A percentile compares a stretch with the other conserved stretches of the same genome.
Conservation (phyloP, 2,113 vertebrate species). For the Entomyzon cyanotis region DNA sequence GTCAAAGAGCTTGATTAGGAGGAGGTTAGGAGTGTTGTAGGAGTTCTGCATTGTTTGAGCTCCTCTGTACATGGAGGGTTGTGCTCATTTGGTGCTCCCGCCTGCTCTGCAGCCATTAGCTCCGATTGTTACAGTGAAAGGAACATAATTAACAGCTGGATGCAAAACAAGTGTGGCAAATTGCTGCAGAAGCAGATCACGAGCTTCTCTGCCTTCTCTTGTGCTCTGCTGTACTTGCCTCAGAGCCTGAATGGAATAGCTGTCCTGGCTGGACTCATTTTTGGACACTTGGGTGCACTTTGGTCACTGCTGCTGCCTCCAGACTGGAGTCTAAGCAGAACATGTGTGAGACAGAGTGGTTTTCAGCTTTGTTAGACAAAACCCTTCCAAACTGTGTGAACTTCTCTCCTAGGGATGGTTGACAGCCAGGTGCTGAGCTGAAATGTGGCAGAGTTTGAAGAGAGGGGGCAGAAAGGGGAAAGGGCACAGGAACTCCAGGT, state of each 20-base stretch:
- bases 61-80: neutral
- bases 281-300: neutral
- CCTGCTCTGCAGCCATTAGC: slow-evolving; percentile 67
- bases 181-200: slow-evolving; percentile 63
- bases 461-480: neutral
- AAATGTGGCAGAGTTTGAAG: neutral
- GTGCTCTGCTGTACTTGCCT: neutral
- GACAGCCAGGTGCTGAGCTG: slow-evolving; percentile 52
- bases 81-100: slow-evolving; percentile 61
- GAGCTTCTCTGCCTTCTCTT: slow-evolving; percentile 38
- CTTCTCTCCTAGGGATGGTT: slow-evolving; percentile 18
- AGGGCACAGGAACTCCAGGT: neutral
- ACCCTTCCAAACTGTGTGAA: neutral
- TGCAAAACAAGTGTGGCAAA: slow-evolving; percentile 72
- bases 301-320: slow-evolving; percentile 12
- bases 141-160: slow-evolving; percentile 73
- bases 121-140: slow-evolving; percentile 73
- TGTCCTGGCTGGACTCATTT: neutral
- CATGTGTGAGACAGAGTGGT: neutral
- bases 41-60: slow-evolving; percentile 42
- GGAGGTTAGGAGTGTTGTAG: neutral
- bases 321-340: slow-evolving; percentile 3
- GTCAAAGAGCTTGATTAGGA: slow-evolving; percentile 41
- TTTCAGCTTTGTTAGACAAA: neutral
- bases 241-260: neutral